Conservation (phyloP, 2,797 vertebrate species). For the Fistularia tabacaria region DNA sequence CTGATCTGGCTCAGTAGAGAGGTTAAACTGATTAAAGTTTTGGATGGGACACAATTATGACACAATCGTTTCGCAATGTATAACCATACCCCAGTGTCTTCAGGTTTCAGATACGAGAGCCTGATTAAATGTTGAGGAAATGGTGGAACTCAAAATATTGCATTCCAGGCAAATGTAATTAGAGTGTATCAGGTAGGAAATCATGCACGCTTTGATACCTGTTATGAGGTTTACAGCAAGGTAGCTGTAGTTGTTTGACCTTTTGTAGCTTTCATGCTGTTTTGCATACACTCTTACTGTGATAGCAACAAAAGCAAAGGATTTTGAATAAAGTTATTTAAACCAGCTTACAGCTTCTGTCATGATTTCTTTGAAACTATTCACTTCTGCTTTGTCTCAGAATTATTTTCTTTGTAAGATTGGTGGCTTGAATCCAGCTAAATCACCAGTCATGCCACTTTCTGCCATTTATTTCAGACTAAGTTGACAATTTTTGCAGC, state of each 20-base stretch:
- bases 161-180: conserved; percentile 77
- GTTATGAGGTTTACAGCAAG: conserved; percentile 43
- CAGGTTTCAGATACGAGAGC: conserved; percentile 60
- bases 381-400: no score
- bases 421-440: no score
- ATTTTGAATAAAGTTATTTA: no score
- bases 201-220: conserved; percentile 60
- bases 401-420: no score
- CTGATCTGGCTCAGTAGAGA: conserved; percentile 64
- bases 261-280: conserved; percentile 6
- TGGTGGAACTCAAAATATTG: conserved; percentile 68
- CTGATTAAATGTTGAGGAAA: conserved; percentile 72
- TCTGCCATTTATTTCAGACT: no score
- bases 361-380: no score
- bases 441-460: no score
- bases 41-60: conserved; percentile 75
- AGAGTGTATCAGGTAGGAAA: conserved; percentile 54
- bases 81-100: conserved; percentile 47
- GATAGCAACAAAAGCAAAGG: no score
- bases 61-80: conserved; percentile 68
- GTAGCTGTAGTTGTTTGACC: conserved; percentile 35
- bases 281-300: background rate
- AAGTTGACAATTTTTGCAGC: no score
- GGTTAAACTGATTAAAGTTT: conserved; percentile 77
- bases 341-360: no score